Conservation (phyloP, 2,797 vertebrate species). For the Sebastes taczanowskii region DNA sequence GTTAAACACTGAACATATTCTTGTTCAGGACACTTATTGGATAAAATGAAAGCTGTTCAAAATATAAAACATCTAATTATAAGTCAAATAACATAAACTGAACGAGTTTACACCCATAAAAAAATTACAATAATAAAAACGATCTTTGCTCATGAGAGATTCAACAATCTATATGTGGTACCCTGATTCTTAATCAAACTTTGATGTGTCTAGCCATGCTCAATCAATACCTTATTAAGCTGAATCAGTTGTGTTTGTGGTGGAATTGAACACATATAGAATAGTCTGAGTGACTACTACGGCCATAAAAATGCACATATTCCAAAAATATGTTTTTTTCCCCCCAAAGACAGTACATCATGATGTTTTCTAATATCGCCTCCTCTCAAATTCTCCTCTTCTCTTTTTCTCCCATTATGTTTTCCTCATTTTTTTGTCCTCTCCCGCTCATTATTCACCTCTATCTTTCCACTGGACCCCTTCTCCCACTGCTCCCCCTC, state of each 20-base stretch:
- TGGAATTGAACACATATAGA: constrained; percentile 2
- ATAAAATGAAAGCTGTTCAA: not conserved
- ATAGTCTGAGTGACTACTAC: not conserved
- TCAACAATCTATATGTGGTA: constrained; percentile 30
- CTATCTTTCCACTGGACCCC: constrained; percentile 4
- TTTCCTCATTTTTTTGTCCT: not conserved
- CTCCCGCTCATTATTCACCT: constrained; percentile 11
- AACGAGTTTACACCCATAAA: not conserved
- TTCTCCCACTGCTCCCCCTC: not conserved
- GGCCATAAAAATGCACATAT: not conserved
- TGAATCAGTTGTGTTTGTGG: constrained; percentile 18
- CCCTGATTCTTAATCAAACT: constrained; percentile 9
- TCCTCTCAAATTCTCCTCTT: not conserved
- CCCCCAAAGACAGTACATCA: not conserved
- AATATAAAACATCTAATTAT: not conserved
- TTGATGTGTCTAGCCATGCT: constrained; percentile 3
- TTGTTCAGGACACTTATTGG: not conserved
- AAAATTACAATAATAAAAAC: not conserved
- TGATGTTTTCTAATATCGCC: not conserved
- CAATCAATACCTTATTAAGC: constrained; percentile 40
- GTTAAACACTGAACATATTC: not conserved
- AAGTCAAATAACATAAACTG: not conserved
- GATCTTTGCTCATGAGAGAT: not conserved
- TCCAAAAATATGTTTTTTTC: not conserved
- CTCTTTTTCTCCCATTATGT: not conserved